Evolutionary conservation across 2,113 vertebrate genomes (phyloP).

Genomic region (Erythrolamprus reginae): DNA sequence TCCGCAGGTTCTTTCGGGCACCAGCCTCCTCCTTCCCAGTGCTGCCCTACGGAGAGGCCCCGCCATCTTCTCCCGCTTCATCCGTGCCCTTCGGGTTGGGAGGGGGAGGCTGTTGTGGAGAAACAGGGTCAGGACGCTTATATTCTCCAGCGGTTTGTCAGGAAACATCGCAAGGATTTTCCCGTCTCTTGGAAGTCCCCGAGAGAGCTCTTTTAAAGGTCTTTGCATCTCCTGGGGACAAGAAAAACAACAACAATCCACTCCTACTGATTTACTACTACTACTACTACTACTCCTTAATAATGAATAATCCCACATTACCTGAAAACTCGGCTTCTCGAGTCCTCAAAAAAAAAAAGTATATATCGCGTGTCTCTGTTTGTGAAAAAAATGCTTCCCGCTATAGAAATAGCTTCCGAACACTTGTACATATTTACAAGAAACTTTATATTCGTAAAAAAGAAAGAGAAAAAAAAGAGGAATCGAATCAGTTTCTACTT

Average conservation of each 20-base stretch:
- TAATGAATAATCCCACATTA: conserved; percentile 47
- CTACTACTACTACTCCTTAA: background rate
- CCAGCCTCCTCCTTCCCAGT: conserved; percentile 48
- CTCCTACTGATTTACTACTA: background rate
- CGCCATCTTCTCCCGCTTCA: conserved; percentile 36
- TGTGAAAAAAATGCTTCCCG: conserved; percentile 76
- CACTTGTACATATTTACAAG: conserved; percentile 85
- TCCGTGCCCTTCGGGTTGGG: conserved; percentile 48
- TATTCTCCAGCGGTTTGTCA: conserved; percentile 59
- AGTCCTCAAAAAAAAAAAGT: conserved; percentile 61
- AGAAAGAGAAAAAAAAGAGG: conserved; percentile 72
- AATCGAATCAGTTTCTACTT: conserved; percentile 85
- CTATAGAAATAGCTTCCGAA: conserved; percentile 76
- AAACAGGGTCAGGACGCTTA: conserved; percentile 47
- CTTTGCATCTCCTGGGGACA: conserved; percentile 71
- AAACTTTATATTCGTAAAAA: conserved; percentile 86
- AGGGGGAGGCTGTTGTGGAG: conserved; percentile 38
- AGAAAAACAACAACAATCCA: too few species aligned
- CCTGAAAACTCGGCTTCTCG: conserved; percentile 62
- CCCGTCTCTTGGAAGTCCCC: conserved; percentile 67
- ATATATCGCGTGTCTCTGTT: conserved; percentile 70
- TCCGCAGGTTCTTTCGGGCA: conserved; percentile 61
- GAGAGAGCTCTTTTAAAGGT: conserved; percentile 66
- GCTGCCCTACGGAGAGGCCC: conserved; percentile 59
- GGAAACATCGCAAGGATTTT: conserved; percentile 67